Conservation (phyloP, 2,888 invertebrate genomes). For the Trichopria drosophilae region DNA sequence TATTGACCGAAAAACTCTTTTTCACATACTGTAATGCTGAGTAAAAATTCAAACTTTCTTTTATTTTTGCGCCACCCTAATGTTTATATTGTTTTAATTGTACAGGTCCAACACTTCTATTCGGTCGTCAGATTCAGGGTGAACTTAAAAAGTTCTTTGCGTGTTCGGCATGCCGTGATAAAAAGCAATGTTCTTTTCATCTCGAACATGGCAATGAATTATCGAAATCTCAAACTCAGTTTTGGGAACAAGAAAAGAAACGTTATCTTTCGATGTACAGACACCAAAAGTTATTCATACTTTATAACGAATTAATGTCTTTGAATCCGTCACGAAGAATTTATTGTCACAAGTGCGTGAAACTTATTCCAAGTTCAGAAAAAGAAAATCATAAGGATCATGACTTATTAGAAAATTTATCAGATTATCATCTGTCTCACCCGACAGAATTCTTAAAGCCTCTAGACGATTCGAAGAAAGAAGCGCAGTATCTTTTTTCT, state of each 20-base stretch:
- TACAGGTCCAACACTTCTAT: constrained; percentile 70
- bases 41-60: background rate
- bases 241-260: constrained; percentile 61
- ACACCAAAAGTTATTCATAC: constrained; percentile 62
- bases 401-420: constrained; percentile 60
- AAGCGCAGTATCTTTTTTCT: constrained; percentile 88
- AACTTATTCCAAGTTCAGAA: constrained; percentile 58
- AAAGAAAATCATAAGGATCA: constrained; percentile 63
- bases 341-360: constrained; percentile 70
- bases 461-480: constrained; percentile 73
- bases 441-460: constrained; percentile 73
- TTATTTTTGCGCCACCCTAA: no score
- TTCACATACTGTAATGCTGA: no score
- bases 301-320: constrained; percentile 60
- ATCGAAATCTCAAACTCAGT: constrained; percentile 52
- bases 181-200: constrained; percentile 75
- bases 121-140: constrained; percentile 59
- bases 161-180: constrained; percentile 82
- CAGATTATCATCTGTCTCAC: constrained; percentile 63
- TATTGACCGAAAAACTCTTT: no score
- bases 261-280: constrained; percentile 60
- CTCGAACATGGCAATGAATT: constrained; percentile 63
- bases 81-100: constrained; percentile 1
- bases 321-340: constrained; percentile 51
- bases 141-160: constrained; percentile 70